phyloP scores from a whole-genome alignment of 2,888 invertebrate species.

The Protodeltote pygarga region DNA sequence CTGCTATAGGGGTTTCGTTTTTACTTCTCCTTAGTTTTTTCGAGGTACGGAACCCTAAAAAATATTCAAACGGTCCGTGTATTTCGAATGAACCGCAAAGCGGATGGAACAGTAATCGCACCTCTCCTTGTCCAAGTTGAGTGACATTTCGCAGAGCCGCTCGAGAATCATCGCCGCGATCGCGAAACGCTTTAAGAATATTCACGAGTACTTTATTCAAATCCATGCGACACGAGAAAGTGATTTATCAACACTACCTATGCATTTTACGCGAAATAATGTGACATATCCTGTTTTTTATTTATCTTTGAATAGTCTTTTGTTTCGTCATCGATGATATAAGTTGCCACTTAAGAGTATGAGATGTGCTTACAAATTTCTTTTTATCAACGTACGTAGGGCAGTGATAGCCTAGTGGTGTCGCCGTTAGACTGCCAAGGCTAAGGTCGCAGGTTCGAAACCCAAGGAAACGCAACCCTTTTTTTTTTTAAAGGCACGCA shows the following conservation, averaged over 20 bases:
- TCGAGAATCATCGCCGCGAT: constrained; percentile 52
- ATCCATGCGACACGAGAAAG: constrained; percentile 69
- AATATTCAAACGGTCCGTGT: too few relatives aligned
- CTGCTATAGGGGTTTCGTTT: too few relatives aligned
- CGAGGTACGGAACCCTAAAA: too few relatives aligned
- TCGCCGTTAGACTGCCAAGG: too few relatives aligned
- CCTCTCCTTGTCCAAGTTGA: constrained; percentile 41
- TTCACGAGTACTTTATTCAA: constrained; percentile 70
- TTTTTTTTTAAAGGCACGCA: too few relatives aligned
- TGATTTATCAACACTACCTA: constrained; percentile 56
- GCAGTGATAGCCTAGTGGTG: too few relatives aligned
- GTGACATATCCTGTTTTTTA: constrained; percentile 51
- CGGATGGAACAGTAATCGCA: constrained; percentile 6
- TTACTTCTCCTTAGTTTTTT: too few relatives aligned
- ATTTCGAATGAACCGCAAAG: constrained; percentile 19
- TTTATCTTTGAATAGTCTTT: constrained; percentile 45
- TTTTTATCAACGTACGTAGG: constrained; percentile 30
- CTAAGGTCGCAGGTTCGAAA: too few relatives aligned
- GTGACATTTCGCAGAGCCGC: constrained; percentile 46
- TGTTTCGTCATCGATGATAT: constrained; percentile 45
- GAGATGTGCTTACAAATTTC: constrained; percentile 32
- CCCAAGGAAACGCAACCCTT: too few relatives aligned
- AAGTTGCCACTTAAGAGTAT: constrained; percentile 29
- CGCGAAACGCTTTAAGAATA: constrained; percentile 59
- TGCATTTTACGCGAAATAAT: constrained; percentile 47